Base-by-base conservation (phyloP, 2,888 invertebrate genomes). In the Drosophila birchii region DNA sequence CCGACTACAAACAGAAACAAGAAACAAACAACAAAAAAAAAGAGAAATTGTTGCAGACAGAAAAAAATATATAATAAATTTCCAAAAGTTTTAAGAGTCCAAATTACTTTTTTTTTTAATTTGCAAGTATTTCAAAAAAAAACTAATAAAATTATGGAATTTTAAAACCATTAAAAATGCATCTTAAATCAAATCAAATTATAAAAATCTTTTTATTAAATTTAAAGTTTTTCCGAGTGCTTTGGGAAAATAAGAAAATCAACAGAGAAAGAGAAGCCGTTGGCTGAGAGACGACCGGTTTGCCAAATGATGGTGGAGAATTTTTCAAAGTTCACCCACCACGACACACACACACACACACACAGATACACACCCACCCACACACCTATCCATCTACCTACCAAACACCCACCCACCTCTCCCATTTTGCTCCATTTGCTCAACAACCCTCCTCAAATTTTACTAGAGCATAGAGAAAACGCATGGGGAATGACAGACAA, bases 221-320 rank as follows among this genome's bases (percentile, higher is more conserved):
- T 18, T 41, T 5, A 8, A 34, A 41, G 51, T 63, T 51, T 51
- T 34, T n/a, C 6, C 23, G 14, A 43, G 49, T 49, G 39, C 12
- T 2, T 7, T 3, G 20, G 16, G 18, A 43, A 16, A 59, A 36
- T 18, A 23, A 32, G 18, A 43, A 49, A 29, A 36, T 23, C 38
- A 18, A 39, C 18, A 18, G 26, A 41, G 26, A 38, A 63, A 18
- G 29, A 43, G 26, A 51, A 18, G 12, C 26, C 9, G n/a, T 32
- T 32, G 14, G 8, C 7, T 39, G 43, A 45, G 34, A 16, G 39
- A 26, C 26, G 39, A 26, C 36, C 34, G 73, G 62, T 55, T 70
- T 58, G 39, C 38, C 53, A 26, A 56, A 43, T 47, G 51, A 49
- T 70, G 81, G 81, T 86, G 84, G 81, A 86, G 81, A 79, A 84